Conservation (phyloP, 2,888 invertebrate genomes). For the Caenorhabditis sulstoni region DNA sequence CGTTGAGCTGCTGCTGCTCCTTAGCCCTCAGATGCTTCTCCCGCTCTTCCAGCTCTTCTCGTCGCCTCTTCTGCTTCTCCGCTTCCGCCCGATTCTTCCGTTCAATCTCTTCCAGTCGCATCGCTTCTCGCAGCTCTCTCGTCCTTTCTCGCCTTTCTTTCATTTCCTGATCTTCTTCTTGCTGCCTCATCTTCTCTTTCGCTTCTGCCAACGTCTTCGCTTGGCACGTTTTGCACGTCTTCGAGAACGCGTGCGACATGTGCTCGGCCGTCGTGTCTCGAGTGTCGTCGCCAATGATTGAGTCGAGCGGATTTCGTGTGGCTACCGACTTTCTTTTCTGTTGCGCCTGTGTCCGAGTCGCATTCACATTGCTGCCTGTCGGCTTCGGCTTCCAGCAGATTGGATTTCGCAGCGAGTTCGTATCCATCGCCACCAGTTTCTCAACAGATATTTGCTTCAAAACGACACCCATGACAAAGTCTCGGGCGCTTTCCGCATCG, state of each 20-base stretch:
- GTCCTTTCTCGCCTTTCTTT: slow-evolving; percentile 12
- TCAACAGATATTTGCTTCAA: slow-evolving; percentile 28
- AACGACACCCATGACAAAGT: slow-evolving; percentile 37
- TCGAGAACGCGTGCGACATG: slow-evolving; percentile 57
- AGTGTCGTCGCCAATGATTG: slow-evolving; percentile 56
- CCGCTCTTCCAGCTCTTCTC: slow-evolving; percentile 20
- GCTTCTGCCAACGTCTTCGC: slow-evolving; percentile 41
- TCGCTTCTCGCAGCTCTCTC: slow-evolving; percentile 27
- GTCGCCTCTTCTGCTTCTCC: neutral
- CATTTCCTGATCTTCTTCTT: slow-evolving; percentile 35
- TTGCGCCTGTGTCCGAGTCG: slow-evolving; percentile 12
- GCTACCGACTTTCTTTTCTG: slow-evolving; percentile 18
- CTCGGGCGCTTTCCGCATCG: slow-evolving; percentile 38
- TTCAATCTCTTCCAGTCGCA: slow-evolving; percentile 20
- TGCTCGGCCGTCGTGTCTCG: slow-evolving; percentile 59
- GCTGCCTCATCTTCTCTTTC: slow-evolving; percentile 37
- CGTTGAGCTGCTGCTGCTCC: slow-evolving; percentile 5
- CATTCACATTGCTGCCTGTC: neutral
- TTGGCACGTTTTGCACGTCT: slow-evolving; percentile 46
- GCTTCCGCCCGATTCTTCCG: slow-evolving; percentile 4
- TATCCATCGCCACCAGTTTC: slow-evolving; percentile 30
- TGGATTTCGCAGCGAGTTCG: slow-evolving; percentile 41
- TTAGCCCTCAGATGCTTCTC: slow-evolving; percentile 12
- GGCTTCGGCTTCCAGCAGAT: slow-evolving; percentile 33
- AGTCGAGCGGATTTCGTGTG: slow-evolving; percentile 42